Evolutionary conservation across 1,140 invertebrate genomes (phyloP), one percentile per base, ranked within the genome.

Genomic region (Drosophila bipectinata): DNA sequence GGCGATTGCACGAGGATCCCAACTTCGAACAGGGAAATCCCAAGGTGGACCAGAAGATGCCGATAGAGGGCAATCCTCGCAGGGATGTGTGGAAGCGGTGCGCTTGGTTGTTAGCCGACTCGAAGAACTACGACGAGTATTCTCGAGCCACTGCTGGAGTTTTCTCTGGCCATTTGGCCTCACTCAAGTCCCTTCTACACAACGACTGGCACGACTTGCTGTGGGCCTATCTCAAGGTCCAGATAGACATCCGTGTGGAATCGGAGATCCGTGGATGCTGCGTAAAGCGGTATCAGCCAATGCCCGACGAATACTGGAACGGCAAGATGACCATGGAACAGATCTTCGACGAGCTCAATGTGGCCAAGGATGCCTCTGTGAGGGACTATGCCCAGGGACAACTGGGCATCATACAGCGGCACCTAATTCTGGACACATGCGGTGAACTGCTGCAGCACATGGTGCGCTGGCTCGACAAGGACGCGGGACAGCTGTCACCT

Each of bases 71-170:
- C 1, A 99, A 99, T 93, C 94, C 95, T 1, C 95, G 96, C 61
- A 93, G 98, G 90, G 97, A 98, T 92, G 92, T 99, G 1, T 99
- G 98, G 98, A 99, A 98, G 88, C 93, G 94, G 77, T 95, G 95
- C 85, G 96, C 97, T 66, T 95, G 96, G 95, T 93, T 94, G 77
- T 93, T 98, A 90, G 95, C 93, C 26, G 93, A 92, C 45, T 92
- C 92, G 57, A 82, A 90, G 4, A 80, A 92, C 51, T 93, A 93
- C 91, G 95, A 95, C 80, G 92, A 93, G 48, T 93, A 93, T 69
- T 95, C 95, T 54, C 94, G 94, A 62, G 95, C 95, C 9, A 94
- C 96, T 26, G 95, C 96, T 67, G 96, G 95, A 3, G 94, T 95
- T 58, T 94, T 98, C 14, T 98, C 97, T 93, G 98, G 98, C 0